These are phyloP conservation scores for Copidosoma floridanum DNA, from an alignment of 1,140 invertebrate species.

Conservation along the genomic window DNA sequence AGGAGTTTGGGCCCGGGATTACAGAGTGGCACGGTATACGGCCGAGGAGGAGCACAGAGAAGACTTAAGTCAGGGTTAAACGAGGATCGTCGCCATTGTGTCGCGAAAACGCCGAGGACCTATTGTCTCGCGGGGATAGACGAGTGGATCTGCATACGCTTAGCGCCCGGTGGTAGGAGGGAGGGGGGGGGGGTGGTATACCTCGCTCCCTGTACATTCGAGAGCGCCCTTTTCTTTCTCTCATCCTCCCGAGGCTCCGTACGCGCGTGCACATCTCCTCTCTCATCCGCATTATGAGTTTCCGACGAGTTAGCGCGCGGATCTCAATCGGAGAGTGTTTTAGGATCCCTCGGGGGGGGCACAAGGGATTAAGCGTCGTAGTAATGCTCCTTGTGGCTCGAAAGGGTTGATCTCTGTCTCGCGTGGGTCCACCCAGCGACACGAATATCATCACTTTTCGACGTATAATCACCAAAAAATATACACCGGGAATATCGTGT, in stretches of 20 bases:
- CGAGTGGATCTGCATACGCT: slow-evolving; percentile 60
- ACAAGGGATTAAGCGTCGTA: too few species aligned
- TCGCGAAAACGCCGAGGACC: slow-evolving; percentile 43
- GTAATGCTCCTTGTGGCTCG: too few species aligned
- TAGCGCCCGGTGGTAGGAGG: slow-evolving; percentile 38
- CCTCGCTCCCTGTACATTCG: slow-evolving; percentile 27
- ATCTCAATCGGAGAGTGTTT: slow-evolving; percentile 3
- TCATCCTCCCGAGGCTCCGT: slow-evolving; percentile 14
- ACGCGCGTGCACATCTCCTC: neutral
- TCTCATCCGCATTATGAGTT: slow-evolving; percentile 14
- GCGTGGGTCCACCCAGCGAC: too few species aligned
- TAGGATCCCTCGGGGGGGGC: too few species aligned
- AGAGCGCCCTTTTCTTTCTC: slow-evolving; percentile 27
- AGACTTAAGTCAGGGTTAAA: slow-evolving; percentile 59
- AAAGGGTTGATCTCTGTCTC: too few species aligned
- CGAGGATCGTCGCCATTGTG: slow-evolving; percentile 57
- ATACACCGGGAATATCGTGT: too few species aligned
- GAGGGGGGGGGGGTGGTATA: slow-evolving; percentile 53
- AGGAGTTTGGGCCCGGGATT: slow-evolving; percentile 51
- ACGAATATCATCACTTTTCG: too few species aligned
- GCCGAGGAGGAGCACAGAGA: too few species aligned
- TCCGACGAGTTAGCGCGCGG: slow-evolving; percentile 7
- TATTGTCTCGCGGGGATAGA: slow-evolving; percentile 55
- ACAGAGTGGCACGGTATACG: slow-evolving; percentile 52
- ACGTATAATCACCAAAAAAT: too few species aligned